These are phyloP conservation scores for Siniperca chuatsi DNA, from an alignment of 2,113 vertebrate species.

Conservation along the genomic window DNA sequence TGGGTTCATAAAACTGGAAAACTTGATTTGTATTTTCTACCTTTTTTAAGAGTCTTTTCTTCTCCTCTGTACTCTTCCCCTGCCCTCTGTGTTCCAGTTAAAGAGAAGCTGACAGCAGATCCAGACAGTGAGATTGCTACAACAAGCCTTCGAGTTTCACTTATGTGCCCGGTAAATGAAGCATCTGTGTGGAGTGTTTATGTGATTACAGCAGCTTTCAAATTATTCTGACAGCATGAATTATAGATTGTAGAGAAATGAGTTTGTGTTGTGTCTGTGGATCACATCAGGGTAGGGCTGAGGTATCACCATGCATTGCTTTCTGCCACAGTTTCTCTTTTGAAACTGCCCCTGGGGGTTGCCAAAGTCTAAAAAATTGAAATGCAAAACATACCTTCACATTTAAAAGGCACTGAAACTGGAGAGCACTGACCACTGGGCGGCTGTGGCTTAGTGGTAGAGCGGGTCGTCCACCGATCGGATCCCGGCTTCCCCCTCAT, in stretches of 20 bases:
- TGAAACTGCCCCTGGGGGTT: not conserved
- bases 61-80: not conserved
- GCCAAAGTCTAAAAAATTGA: not conserved
- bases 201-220: not conserved
- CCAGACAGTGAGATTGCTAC: constrained; percentile 97
- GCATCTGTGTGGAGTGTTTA: not conserved
- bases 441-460: no score
- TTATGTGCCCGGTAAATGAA: constrained; percentile 93
- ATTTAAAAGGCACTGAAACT: not conserved
- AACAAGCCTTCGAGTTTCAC: constrained; percentile 93
- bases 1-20: not conserved
- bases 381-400: not conserved
- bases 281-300: not conserved
- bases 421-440: no score
- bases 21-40: not conserved
- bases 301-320: not conserved
- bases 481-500: no score
- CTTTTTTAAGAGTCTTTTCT: not conserved
- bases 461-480: no score
- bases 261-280: not conserved
- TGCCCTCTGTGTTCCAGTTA: constrained; percentile 84
- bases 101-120: constrained; percentile 95
- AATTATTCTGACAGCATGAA: not conserved
- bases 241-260: not conserved
- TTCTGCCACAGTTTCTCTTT: not conserved